A percentile compares a stretch with the other conserved stretches of the same genome.
Conservation (phyloP, 2,888 invertebrate genomes). For the Drosophila helvetica region DNA sequence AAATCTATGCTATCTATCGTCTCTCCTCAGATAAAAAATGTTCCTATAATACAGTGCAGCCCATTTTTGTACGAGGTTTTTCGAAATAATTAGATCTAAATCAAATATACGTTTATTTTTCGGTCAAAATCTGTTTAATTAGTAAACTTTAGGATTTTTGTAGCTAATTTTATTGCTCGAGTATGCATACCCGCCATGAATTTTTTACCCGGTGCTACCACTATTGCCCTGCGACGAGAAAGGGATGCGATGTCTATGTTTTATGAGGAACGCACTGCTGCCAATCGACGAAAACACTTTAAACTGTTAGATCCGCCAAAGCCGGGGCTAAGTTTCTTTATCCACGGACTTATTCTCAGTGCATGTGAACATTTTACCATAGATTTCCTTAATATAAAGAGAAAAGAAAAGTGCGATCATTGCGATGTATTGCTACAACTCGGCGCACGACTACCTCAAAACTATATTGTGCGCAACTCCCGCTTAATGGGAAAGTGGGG, state of each 20-base stretch:
- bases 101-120: too few species aligned
- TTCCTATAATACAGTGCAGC: too few species aligned
- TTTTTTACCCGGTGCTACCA: constrained; percentile 52
- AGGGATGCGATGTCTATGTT: constrained; percentile 59
- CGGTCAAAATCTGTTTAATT: background rate
- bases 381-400: constrained; percentile 43
- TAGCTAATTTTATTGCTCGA: constrained; percentile 5
- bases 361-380: constrained; percentile 64
- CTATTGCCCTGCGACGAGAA: constrained; percentile 46
- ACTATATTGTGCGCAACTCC: constrained; percentile 90
- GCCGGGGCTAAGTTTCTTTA: constrained; percentile 60
- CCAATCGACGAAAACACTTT: constrained; percentile 32
- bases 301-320: constrained; percentile 29
- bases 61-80: too few species aligned
- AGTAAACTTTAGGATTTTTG: background rate
- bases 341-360: constrained; percentile 55
- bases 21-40: too few species aligned
- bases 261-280: constrained; percentile 57
- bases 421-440: constrained; percentile 90
- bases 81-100: too few species aligned
- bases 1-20: too few species aligned
- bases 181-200: constrained; percentile 45
- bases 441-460: constrained; percentile 90
- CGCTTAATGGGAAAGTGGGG: constrained; percentile 89
- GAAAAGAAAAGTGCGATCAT: background rate